phyloP scores from a whole-genome alignment of 1,140 invertebrate genomes.

The Coenobita brevimanus region DNA sequence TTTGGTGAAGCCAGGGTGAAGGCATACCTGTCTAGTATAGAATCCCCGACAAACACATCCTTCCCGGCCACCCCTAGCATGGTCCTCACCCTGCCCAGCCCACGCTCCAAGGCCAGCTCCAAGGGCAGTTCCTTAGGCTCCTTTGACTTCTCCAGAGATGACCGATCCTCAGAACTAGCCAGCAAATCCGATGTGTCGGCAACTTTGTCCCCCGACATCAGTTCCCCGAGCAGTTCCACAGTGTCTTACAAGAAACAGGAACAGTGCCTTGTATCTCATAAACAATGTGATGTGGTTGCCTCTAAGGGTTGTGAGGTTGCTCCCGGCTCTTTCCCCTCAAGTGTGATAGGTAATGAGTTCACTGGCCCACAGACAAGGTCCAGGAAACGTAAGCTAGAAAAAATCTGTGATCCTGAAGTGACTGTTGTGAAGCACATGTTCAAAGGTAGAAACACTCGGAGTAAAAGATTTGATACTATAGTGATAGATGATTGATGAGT shows the following conservation, averaged over 20 bases:
- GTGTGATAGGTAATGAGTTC: conserved; percentile 21
- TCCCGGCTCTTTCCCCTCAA: conserved; percentile 39
- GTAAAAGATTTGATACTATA: conserved; percentile 65
- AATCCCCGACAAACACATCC: conserved; percentile 59
- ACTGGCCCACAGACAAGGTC: conserved; percentile 65
- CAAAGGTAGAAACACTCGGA: conserved; percentile 60
- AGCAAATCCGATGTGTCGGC: conserved; percentile 34
- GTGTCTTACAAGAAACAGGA: conserved; percentile 58
- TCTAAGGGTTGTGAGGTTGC: conserved; percentile 37
- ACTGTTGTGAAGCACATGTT: conserved; percentile 59
- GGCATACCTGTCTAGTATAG: conserved; percentile 73
- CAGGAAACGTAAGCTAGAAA: conserved; percentile 64
- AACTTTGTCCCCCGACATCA: conserved; percentile 35
- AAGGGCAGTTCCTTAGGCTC: conserved; percentile 47
- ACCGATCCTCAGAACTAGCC: conserved; percentile 25
- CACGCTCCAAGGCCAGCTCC: conserved; percentile 39
- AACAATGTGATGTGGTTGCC: conserved; percentile 43
- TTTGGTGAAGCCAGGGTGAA: conserved; percentile 77
- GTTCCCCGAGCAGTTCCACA: conserved; percentile 40
- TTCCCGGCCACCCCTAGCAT: conserved; percentile 62
- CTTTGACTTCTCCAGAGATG: conserved; percentile 51
- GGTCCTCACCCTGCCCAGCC: conserved; percentile 60
- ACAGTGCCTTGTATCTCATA: conserved; percentile 59
- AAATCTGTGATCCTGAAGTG: conserved; percentile 60
- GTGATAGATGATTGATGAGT: conserved; percentile 62